Percentiles rank a stretch among this genome's conserved stretches.
phyloP scores from a whole-genome alignment of 2,113 vertebrate species.

The Percopsis transmontana region DNA sequence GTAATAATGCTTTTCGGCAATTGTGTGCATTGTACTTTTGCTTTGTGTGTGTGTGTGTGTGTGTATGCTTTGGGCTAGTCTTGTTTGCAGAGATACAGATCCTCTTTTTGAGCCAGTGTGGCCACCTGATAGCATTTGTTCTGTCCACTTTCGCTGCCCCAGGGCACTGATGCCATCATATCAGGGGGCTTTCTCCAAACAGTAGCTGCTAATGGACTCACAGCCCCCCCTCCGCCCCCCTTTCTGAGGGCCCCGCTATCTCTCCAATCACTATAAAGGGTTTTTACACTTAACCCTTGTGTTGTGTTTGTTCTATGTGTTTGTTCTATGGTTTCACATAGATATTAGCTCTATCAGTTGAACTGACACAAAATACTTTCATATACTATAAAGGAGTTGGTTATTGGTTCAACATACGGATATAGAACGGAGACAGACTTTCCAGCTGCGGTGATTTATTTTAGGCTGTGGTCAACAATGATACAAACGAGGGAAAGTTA shows the following conservation, averaged over 20 bases:
- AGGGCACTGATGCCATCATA: conserved; percentile 71
- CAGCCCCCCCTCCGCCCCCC: conserved; percentile 33
- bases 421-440: too few species aligned
- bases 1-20: too few species aligned
- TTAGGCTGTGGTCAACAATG: background rate
- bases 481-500: background rate
- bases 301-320: background rate
- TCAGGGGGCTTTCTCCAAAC: conserved; percentile 57
- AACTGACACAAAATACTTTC: too few species aligned
- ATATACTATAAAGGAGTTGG: conserved; percentile 1
- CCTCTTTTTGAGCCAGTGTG: conserved; percentile 40
- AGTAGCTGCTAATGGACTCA: conserved; percentile 64
- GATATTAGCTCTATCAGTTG: background rate
- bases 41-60: background rate
- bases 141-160: conserved; percentile 48
- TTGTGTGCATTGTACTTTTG: background rate
- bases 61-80: conserved; percentile 36
- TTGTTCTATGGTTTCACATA: background rate
- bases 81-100: conserved; percentile 54
- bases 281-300: conserved; percentile 13
- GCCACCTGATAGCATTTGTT: conserved; percentile 63
- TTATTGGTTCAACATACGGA: too few species aligned
- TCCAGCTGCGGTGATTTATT: background rate
- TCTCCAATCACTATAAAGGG: conserved; percentile 53
- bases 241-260: conserved; percentile 52